Base-by-base conservation (phyloP, 2,113 vertebrate genomes). In the Aphyosemion australe region DNA sequence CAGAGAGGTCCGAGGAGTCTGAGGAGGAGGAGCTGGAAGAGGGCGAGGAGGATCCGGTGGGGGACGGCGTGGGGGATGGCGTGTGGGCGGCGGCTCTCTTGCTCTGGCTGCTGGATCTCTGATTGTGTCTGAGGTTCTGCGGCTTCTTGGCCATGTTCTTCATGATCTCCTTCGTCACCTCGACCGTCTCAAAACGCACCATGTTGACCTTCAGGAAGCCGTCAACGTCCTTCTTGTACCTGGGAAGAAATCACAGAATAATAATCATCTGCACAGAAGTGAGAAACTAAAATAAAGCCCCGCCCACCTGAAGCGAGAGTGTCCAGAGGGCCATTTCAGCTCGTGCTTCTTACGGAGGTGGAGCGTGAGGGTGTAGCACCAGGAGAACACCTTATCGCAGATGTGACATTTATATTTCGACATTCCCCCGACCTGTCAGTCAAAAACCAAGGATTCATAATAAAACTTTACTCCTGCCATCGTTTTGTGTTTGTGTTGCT, bases 111-210 rank as follows among this genome's bases (percentile, higher is more conserved):
- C 81, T 73, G 12, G 71, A 78, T 14, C 76, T 80, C 0, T 48
- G 79, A 55, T 70, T 80, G 61, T 91, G 93, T 41, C 87, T 89
- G 12, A 80, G 84, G 16, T 80, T 85, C 61, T 72, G 80, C 0
- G 84, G 87, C 60, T 93, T 94, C 60, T 89, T 92, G 39, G 84
- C 91, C 93, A 94, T 93, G 91, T 94, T 94, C 88, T 94, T 94
- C 82, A 94, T 93, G 65, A 94, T 88, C 85, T 93, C 90, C 65
- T 94, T 89, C 0, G 93, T 94, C 47, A 94, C 93, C 69, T 94
- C 93, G 18, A 93, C 92, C 0, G 93, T 93, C 85, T 94, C 92
- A 41, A 85, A 91, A 4, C 90, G 87, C 58, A 92, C 92, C 92
- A 93, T 91, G 72, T 94, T 93, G 34, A 94, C 84, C 56, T 87